Conservation (phyloP, 2,113 vertebrate genomes). For the Alethe diademata region DNA sequence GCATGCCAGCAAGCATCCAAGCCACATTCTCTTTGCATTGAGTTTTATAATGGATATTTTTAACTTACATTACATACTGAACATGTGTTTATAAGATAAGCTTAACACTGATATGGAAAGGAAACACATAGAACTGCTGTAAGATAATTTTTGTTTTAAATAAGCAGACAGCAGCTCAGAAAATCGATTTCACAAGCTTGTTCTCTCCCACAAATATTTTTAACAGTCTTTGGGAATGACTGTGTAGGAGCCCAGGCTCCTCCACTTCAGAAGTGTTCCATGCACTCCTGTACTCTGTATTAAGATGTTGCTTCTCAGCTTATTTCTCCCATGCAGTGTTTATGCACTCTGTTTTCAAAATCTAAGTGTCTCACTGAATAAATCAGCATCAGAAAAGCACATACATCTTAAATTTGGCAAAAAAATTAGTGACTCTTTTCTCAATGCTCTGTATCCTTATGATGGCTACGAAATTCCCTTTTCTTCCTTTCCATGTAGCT, state of each 20-base stretch:
- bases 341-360: background rate
- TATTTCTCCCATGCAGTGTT: fast-evolving
- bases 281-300: background rate
- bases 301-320: background rate
- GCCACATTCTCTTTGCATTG: background rate
- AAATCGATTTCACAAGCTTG: background rate
- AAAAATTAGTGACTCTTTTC: background rate
- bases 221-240: background rate
- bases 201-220: slow-evolving; percentile 20
- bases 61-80: background rate
- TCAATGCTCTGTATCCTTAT: background rate
- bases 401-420: background rate
- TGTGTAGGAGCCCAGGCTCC: background rate
- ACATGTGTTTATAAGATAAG: slow-evolving; percentile 35
- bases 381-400: background rate
- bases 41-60: slow-evolving; percentile 17
- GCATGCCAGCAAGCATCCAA: background rate
- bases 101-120: background rate
- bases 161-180: slow-evolving; percentile 9
- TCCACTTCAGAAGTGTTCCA: background rate
- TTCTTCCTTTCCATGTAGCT: background rate
- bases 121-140: background rate
- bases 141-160: slow-evolving; percentile 19
- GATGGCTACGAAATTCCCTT: background rate
- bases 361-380: background rate